Percentiles rank a stretch among this genome's conserved stretches.
Conservation (phyloP, 2,797 vertebrate genomes). For the Pseudomugil gertrudae region DNA sequence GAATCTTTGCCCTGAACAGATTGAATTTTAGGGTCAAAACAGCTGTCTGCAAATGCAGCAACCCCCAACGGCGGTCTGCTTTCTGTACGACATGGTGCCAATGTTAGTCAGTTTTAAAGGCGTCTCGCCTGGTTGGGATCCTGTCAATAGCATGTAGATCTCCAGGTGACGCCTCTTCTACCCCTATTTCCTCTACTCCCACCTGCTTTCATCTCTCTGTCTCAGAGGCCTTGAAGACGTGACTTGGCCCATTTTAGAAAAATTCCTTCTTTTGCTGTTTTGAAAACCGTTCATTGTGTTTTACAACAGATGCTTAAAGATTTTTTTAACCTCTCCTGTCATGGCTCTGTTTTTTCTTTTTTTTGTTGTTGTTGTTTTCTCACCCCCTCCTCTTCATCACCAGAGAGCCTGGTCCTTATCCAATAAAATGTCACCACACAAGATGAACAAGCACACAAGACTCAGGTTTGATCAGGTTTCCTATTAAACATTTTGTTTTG, state of each 20-base stretch:
- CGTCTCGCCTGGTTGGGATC: slow-evolving; percentile 80
- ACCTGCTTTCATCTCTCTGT: slow-evolving; percentile 79
- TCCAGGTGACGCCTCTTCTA: slow-evolving; percentile 75
- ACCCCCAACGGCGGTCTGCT: slow-evolving; percentile 39
- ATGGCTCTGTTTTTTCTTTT: slow-evolving; percentile 20
- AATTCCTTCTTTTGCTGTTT: slow-evolving; percentile 79
- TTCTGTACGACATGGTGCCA: slow-evolving; percentile 13
- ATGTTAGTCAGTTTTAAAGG: slow-evolving; percentile 58
- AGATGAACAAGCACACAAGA: slow-evolving; percentile 68
- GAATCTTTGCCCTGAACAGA: slow-evolving; percentile 11
- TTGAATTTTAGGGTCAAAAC: slow-evolving; percentile 55
- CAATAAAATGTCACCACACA: slow-evolving; percentile 80
- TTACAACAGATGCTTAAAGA: slow-evolving; percentile 82
- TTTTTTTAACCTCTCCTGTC: slow-evolving; percentile 38
- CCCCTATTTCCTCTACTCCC: slow-evolving; percentile 79
- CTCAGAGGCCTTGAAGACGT: slow-evolving; percentile 74
- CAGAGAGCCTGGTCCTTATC: slow-evolving; percentile 62
- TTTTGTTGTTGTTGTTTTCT: slow-evolving; percentile 18
- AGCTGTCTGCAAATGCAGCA: slow-evolving; percentile 60
- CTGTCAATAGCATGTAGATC: slow-evolving; percentile 75
- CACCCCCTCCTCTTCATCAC: slow-evolving; percentile 24
- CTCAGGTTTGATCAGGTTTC: slow-evolving; percentile 74
- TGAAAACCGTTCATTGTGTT: slow-evolving; percentile 80
- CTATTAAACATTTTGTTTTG: slow-evolving; percentile 65
- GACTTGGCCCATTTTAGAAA: slow-evolving; percentile 82